phyloP scores from a whole-genome alignment of 2,113 vertebrate species.

The Sialia sialis region DNA sequence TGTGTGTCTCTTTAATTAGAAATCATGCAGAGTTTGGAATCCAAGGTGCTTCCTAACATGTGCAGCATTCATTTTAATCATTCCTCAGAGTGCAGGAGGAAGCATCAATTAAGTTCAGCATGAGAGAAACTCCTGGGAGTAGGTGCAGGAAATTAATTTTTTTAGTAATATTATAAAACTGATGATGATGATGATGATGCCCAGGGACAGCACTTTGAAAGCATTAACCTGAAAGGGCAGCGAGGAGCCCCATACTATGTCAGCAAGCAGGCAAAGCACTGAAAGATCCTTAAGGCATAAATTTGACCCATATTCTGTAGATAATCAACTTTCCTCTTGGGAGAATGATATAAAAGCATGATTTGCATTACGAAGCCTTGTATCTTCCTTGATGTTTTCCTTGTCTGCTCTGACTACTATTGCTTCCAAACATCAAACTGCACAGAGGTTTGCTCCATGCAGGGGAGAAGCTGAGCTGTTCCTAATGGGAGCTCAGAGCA shows the following conservation, averaged over 20 bases:
- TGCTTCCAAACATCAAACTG: slow-evolving; percentile 33
- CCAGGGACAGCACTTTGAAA: slow-evolving; percentile 25
- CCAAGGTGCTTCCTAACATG: slow-evolving; percentile 33
- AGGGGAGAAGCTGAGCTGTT: neutral
- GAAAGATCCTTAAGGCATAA: slow-evolving; percentile 49
- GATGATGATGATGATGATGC: neutral
- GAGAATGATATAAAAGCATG: slow-evolving; percentile 40
- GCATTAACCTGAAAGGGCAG: slow-evolving; percentile 35
- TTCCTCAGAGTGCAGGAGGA: slow-evolving; percentile 23
- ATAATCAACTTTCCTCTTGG: slow-evolving; percentile 45
- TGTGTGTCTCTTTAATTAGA: slow-evolving; percentile 57
- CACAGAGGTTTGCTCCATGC: neutral
- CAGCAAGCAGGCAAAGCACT: neutral
- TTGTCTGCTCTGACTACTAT: neutral
- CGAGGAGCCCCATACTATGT: neutral
- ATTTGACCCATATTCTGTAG: slow-evolving; percentile 61
- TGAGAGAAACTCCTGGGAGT: slow-evolving; percentile 34
- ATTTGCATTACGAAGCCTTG: slow-evolving; percentile 57
- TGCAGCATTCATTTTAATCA: slow-evolving; percentile 47
- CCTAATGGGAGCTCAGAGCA: neutral
- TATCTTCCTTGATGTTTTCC: slow-evolving; percentile 53
- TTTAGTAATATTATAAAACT: neutral
- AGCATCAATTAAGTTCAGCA: slow-evolving; percentile 42
- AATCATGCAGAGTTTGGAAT: slow-evolving; percentile 47
- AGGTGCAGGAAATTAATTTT: slow-evolving; percentile 35